Evolutionary conservation across 2,113 vertebrate species (phyloP).

Genomic region (Pimephales promelas): DNA sequence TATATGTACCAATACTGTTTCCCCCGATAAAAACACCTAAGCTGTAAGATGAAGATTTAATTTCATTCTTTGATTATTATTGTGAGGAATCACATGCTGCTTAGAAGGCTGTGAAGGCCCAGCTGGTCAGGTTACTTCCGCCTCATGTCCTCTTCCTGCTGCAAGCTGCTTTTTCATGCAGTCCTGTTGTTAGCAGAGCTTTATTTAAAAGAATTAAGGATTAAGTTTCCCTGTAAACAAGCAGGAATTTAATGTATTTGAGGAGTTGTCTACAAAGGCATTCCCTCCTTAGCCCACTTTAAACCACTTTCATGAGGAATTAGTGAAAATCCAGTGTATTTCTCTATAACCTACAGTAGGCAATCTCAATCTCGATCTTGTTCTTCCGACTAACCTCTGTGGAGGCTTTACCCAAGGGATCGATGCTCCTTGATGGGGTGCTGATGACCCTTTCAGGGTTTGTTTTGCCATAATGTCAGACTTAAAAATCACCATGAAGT

Average conservation of each 20-base stretch:
- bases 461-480: neutral
- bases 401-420: neutral
- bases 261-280: neutral
- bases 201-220: neutral
- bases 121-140: conserved; percentile 74
- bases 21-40: neutral
- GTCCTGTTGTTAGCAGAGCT: neutral
- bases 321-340: conserved; percentile 27
- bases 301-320: conserved; percentile 9
- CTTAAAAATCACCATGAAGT: too few relatives aligned
- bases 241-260: conserved; percentile 2
- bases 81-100: conserved; percentile 70
- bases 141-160: conserved; percentile 16
- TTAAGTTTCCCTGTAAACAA: neutral
- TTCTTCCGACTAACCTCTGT: neutral
- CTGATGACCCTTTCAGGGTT: neutral
- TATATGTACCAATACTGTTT: neutral
- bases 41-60: neutral
- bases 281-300: neutral
- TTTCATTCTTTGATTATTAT: neutral
- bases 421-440: too few relatives aligned
- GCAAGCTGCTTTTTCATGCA: conserved; percentile 19
- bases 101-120: conserved; percentile 82
- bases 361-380: conserved; percentile 24
- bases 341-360: neutral